Evolutionary conservation across 1,140 invertebrate species (phyloP).

Genomic region (Maniola jurtina): DNA sequence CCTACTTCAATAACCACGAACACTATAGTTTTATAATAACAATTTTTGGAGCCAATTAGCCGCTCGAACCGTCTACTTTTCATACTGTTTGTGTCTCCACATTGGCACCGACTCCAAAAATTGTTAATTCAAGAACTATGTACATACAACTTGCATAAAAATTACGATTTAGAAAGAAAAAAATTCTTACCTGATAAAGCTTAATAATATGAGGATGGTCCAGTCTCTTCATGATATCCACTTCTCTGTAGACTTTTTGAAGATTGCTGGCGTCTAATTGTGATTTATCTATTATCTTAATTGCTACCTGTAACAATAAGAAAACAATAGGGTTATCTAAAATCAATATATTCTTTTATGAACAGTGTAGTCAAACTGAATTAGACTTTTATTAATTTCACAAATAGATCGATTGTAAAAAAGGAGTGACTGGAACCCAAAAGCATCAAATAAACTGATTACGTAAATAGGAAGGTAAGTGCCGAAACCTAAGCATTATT

Average conservation of each 20-base stretch:
- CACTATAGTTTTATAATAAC: too few relatives aligned
- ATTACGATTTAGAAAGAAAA: not conserved
- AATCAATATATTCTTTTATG: too few relatives aligned
- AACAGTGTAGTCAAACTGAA: not conserved
- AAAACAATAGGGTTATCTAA: conserved; percentile 6
- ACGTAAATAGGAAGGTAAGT: not conserved
- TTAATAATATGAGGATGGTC: conserved; percentile 98
- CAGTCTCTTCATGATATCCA: conserved; percentile 98
- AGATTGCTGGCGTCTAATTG: conserved; percentile 97
- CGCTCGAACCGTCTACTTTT: too few relatives aligned
- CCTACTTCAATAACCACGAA: too few relatives aligned
- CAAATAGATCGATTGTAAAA: too few relatives aligned
- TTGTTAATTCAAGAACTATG: too few relatives aligned
- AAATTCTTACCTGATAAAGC: conserved; percentile 92
- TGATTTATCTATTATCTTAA: conserved; percentile 98
- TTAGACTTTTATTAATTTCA: too few relatives aligned
- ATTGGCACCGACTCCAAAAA: too few relatives aligned
- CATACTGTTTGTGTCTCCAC: too few relatives aligned
- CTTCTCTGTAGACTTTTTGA: conserved; percentile 98
- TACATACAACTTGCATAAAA: not conserved
- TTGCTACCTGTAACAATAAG: conserved; percentile 91
- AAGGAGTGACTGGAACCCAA: not conserved
- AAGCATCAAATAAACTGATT: not conserved
- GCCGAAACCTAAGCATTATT: not conserved
- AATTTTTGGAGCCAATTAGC: too few relatives aligned